phyloP scores from a whole-genome alignment of 2,113 vertebrate species.

The Psittacus erithacus region DNA sequence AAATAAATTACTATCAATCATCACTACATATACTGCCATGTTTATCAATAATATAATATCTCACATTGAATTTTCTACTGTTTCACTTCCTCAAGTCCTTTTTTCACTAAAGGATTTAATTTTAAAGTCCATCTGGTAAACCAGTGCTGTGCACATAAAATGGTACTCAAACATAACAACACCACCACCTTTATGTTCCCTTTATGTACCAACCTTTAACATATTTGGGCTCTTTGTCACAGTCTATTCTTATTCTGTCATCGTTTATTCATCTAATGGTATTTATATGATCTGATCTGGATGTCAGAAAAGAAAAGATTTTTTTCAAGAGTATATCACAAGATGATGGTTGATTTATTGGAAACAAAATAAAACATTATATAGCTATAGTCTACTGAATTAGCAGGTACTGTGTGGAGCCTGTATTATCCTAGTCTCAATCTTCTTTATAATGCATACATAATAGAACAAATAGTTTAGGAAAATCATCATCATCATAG shows the following conservation, averaged over 20 bases:
- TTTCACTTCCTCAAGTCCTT: background rate
- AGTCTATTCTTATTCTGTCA: background rate
- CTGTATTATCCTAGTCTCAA: background rate
- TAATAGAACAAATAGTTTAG: background rate
- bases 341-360: background rate
- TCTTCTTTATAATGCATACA: background rate
- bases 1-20: background rate
- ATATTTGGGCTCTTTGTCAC: background rate
- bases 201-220: background rate
- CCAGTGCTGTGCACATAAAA: background rate
- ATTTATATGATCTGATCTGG: background rate
- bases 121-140: conserved; percentile 2
- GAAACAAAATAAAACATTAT: background rate
- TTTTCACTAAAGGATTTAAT: background rate
- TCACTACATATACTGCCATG: background rate
- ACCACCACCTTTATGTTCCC: background rate
- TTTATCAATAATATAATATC: background rate
- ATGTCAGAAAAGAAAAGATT: background rate
- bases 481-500: rapidly evolving
- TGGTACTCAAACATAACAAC: background rate
- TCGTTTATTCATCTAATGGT: background rate
- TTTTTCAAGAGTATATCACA: background rate
- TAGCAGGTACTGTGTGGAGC: background rate
- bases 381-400: background rate
- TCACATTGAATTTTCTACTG: background rate